Base-by-base conservation (phyloP, 2,113 vertebrate species). In the Rutilus rutilus region DNA sequence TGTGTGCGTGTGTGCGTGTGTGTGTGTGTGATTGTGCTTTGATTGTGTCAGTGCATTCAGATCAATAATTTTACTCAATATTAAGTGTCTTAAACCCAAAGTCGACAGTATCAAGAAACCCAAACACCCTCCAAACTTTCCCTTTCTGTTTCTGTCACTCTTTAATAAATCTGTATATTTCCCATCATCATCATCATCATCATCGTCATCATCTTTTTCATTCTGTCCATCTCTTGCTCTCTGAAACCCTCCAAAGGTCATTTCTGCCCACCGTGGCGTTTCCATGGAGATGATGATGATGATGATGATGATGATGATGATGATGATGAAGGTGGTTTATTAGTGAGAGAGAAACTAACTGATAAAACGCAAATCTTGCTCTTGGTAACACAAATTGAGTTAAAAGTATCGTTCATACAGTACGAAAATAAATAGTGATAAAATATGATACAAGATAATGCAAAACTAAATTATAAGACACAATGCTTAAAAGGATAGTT, bases 151-250 rank as follows among this genome's bases (percentile, higher is more conserved):
- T 76, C 80, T 90, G 71, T 82, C 75, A 67, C 76, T 62, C 64
- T 69, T 17, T 89, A 69, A 54, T 62, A 50, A 60, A 65, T 86
- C 23, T 75, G 42, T 86, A 17, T 69, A 69, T 39, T 21, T 69
- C 33, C 69, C 30, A 33, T 67, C 45, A 47, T 47, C 45, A 47
- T 47, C 45, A 47, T 67, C 45, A 47, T 47, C 45, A 12, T 47
- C 45, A 47, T 21, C 36, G 0, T 77, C 69, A 39, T 42, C 69
- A 42, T 82, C 83, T 52, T 54, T 64, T 54, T 80, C 54, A 80
- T 69, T 36, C 65, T 42, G 33, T 71, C 36, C 67, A 12, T 21
- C 36, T 42, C 67, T n/a, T 2, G 10, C 54, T 42, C 83, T 71
- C 45, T 74, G 5, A 50, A 50, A 59, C 7, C 25, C 65, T 71